A percentile compares a stretch with the other conserved stretches of the same genome.
These are phyloP conservation scores for Forbesichthys papilliferus DNA, from an alignment of 2,113 vertebrate species.

Conservation along the genomic window DNA sequence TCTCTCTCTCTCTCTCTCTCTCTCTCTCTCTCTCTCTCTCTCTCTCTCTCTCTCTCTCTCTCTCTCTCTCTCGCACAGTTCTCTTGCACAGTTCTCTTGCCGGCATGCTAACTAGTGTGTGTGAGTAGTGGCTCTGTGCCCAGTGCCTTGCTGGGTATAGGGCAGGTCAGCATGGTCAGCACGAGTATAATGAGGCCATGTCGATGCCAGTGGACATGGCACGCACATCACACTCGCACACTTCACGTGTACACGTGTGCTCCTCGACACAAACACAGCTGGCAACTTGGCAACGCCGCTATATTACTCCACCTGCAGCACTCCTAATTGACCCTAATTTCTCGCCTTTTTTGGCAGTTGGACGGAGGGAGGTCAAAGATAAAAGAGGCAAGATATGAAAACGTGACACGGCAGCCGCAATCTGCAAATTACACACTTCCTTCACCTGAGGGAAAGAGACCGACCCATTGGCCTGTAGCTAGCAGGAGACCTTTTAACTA, in stretches of 20 bases:
- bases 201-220: slow-evolving; percentile 8
- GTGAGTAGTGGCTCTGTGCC: slow-evolving; percentile 35
- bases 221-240: neutral
- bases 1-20: no score
- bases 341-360: slow-evolving; percentile 40
- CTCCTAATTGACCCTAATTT: slow-evolving; percentile 71
- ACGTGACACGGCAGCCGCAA: slow-evolving; percentile 43
- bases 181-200: slow-evolving; percentile 21
- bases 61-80: slow-evolving; percentile 17
- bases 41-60: slow-evolving; percentile 1
- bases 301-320: slow-evolving; percentile 48
- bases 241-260: neutral
- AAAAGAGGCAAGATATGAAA: slow-evolving; percentile 11
- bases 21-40: slow-evolving; percentile 16
- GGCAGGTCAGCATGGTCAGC: slow-evolving; percentile 37
- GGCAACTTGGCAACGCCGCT: slow-evolving; percentile 38
- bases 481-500: slow-evolving; percentile 65
- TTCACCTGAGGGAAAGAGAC: slow-evolving; percentile 39
- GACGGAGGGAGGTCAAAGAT: neutral
- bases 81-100: slow-evolving; percentile 3
- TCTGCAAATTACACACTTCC: slow-evolving; percentile 53
- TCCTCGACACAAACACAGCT: slow-evolving; percentile 20
- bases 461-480: slow-evolving; percentile 49
- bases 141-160: slow-evolving; percentile 21
- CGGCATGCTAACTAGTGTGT: slow-evolving; percentile 36